A percentile compares a stretch with the other conserved stretches of the same genome.
These are phyloP conservation scores for Meloe dianella DNA, from an alignment of 2,888 invertebrate genomes.

Conservation along the genomic window DNA sequence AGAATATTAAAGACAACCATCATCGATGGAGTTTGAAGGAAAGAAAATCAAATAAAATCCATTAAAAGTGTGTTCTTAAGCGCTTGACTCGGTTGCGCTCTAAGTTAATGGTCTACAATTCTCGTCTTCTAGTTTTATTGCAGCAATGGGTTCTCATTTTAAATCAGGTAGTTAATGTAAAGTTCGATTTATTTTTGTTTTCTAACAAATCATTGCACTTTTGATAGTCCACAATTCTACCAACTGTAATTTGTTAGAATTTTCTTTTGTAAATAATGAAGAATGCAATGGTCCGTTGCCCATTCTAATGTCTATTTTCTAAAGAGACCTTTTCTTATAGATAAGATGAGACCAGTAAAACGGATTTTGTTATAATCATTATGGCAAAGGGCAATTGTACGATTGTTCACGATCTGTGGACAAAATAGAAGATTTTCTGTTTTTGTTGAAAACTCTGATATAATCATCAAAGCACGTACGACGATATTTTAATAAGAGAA, in stretches of 20 bases:
- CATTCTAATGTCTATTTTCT: not conserved
- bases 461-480: not conserved
- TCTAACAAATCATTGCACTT: not conserved
- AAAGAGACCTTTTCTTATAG: not conserved
- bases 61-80: not conserved
- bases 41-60: not conserved
- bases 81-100: not conserved
- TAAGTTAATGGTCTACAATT: not conserved
- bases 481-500: not conserved
- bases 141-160: not conserved
- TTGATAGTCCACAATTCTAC: not conserved
- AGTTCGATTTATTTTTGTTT: not conserved
- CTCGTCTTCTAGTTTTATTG: not conserved
- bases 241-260: not conserved
- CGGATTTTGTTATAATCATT: not conserved
- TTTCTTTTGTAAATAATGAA: not conserved
- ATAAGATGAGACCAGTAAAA: not conserved
- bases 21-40: not conserved
- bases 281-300: slow-evolving; percentile 5
- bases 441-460: not conserved
- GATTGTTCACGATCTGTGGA: not conserved
- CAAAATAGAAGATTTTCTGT: not conserved
- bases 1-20: too few species aligned
- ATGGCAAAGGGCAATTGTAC: too few species aligned
- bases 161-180: not conserved